phyloP scores from a whole-genome alignment of 2,113 vertebrate species.

The Mus spicilegus region DNA sequence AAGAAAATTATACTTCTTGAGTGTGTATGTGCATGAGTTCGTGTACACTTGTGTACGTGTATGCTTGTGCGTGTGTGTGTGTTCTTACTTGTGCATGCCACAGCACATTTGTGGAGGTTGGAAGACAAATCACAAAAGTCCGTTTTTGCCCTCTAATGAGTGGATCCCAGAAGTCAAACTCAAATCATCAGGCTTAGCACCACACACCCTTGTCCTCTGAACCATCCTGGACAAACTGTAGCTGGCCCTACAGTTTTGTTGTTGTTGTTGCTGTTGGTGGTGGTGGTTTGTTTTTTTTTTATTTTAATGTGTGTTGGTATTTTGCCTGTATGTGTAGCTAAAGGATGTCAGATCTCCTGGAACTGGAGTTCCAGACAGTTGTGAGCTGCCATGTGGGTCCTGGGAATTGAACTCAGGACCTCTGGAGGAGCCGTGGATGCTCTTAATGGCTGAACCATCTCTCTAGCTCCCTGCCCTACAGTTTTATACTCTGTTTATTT shows the following conservation, averaged over 20 bases:
- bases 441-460: background rate
- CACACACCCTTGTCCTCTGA: background rate
- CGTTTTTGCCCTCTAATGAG: background rate
- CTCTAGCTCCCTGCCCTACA: background rate
- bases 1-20: background rate
- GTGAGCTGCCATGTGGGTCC: background rate
- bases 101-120: background rate
- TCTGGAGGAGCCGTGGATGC: background rate
- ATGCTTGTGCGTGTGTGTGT: too few species aligned
- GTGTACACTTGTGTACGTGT: too few species aligned
- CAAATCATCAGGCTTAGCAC: background rate
- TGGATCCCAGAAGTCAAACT: background rate
- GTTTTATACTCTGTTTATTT: background rate
- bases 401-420: background rate
- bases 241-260: background rate
- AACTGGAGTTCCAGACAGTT: background rate
- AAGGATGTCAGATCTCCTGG: background rate
- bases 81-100: background rate
- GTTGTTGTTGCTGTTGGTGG: background rate
- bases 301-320: background rate
- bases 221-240: background rate
- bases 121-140: background rate
- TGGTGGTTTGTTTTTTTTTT: background rate
- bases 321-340: background rate
- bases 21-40: background rate